phyloP scores from a whole-genome alignment of 1,140 invertebrate species.

The Drosophila paulistorum region DNA sequence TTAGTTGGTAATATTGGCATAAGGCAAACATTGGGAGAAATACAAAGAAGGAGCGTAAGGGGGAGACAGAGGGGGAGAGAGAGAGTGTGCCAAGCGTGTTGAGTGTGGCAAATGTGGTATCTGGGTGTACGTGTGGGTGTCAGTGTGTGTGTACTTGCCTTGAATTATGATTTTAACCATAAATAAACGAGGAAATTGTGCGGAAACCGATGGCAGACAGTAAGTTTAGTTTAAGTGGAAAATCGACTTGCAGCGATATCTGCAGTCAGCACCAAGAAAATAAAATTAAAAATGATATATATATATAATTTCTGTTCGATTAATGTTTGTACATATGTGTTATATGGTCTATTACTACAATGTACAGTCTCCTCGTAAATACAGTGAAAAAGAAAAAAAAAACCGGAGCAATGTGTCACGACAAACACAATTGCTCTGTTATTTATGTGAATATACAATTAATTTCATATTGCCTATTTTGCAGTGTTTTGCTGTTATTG shows the following conservation, averaged over 20 bases:
- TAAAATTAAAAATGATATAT: no score
- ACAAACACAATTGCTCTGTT: no score
- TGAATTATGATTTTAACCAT: constrained; percentile 52
- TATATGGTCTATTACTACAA: not conserved
- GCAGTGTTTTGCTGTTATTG: no score
- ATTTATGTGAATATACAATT: not conserved
- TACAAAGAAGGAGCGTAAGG: not conserved
- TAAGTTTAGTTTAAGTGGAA: constrained; percentile 28
- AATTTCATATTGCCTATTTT: not conserved
- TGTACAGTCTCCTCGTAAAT: no score
- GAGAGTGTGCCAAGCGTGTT: not conserved
- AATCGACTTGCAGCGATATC: constrained; percentile 27
- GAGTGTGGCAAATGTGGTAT: constrained; percentile 10
- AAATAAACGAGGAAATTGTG: constrained; percentile 55
- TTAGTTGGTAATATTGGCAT: constrained; percentile 7
- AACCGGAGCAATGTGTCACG: no score
- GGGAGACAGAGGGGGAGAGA: not conserved
- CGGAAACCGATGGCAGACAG: constrained; percentile 35
- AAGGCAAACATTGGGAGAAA: not conserved
- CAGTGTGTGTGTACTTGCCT: not conserved
- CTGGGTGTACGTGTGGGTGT: not conserved
- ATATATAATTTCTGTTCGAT: not conserved
- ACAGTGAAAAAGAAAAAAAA: no score
- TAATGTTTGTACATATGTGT: not conserved
- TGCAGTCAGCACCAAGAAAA: no score